A percentile compares a stretch with the other conserved stretches of the same genome.
Evolutionary conservation across 2,888 invertebrate genomes (phyloP).

Genomic region (Drosophila setosimentum): DNA sequence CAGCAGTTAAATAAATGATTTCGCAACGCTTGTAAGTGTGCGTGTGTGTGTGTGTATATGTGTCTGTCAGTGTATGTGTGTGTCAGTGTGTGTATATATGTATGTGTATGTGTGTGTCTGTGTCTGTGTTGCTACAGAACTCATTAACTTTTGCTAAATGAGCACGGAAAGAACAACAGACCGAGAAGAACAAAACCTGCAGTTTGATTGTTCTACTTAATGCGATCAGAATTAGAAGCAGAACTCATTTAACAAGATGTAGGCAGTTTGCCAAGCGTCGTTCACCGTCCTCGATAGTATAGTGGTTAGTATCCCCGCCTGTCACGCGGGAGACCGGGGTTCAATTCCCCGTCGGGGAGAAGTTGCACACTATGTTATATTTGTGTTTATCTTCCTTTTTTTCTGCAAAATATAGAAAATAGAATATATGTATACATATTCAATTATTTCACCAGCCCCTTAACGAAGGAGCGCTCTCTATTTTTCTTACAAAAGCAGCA

Average conservation of each 20-base stretch:
- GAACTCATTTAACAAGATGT: conserved; percentile 13
- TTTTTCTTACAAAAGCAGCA: too few relatives aligned
- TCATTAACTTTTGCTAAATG: conserved; percentile 62
- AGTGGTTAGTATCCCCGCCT: conserved; percentile 73
- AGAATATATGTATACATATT: too few relatives aligned
- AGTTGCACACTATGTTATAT: background rate
- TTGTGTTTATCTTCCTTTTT: background rate
- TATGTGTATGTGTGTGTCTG: conserved; percentile 1
- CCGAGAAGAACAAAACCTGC: conserved; percentile 37
- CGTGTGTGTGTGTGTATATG: conserved; percentile 11
- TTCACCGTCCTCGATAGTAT: conserved; percentile 66
- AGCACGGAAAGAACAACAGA: conserved; percentile 59
- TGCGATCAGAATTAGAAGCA: conserved; percentile 45
- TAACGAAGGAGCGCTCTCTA: too few relatives aligned
- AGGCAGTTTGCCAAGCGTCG: background rate
- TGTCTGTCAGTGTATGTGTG: background rate
- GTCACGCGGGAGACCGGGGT: conserved; percentile 73
- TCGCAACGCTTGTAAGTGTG: conserved; percentile 31
- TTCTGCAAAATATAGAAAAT: too few relatives aligned
- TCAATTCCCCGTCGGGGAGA: conserved; percentile 66
- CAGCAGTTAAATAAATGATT: conserved; percentile 68
- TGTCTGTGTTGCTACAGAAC: conserved; percentile 45
- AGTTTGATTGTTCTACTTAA: conserved; percentile 36
- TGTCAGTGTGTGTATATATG: background rate
- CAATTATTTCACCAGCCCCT: too few relatives aligned